Conservation (phyloP, 2,888 invertebrate genomes). For the Calameuta filiformis region DNA sequence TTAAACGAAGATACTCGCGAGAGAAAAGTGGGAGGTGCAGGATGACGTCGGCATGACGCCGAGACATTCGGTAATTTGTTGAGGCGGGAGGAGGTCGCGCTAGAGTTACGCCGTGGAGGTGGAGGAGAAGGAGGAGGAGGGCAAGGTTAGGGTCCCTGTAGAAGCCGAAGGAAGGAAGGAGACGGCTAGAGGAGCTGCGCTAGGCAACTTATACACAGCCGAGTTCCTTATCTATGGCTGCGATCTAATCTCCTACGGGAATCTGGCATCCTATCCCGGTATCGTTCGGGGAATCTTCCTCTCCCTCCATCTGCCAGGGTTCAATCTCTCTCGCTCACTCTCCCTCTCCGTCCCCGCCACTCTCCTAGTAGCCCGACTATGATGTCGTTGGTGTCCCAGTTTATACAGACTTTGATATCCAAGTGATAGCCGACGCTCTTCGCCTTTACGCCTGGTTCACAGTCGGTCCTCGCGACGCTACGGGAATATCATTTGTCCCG, state of each 20-base stretch:
- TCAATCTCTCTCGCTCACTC: slow-evolving; percentile 9
- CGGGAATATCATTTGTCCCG: slow-evolving; percentile 17
- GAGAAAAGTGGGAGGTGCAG: background rate
- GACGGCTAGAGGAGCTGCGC: slow-evolving; percentile 7
- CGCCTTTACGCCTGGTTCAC: slow-evolving; percentile 1
- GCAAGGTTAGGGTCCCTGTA: background rate
- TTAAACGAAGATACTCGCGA: background rate
- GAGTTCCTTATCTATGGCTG: slow-evolving; percentile 51
- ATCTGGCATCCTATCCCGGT: slow-evolving; percentile 63
- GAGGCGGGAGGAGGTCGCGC: slow-evolving; percentile 13
- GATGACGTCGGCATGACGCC: slow-evolving; percentile 22
- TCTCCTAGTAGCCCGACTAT: slow-evolving; percentile 3
- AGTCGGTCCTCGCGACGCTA: slow-evolving; percentile 5
- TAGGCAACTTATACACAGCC: slow-evolving; percentile 41
- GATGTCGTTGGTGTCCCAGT: slow-evolving; percentile 49
- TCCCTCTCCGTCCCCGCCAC: slow-evolving; percentile 24
- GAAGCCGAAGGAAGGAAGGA: slow-evolving; percentile 28
- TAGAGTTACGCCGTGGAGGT: slow-evolving; percentile 12
- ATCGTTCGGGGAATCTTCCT: slow-evolving; percentile 56
- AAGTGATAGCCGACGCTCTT: slow-evolving; percentile 40
- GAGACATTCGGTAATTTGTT: slow-evolving; percentile 24
- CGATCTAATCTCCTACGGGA: slow-evolving; percentile 60
- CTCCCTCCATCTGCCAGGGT: slow-evolving; percentile 15
- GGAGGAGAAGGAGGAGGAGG: slow-evolving; percentile 7
- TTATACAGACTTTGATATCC: slow-evolving; percentile 62